These are phyloP conservation scores for Plebejus argus DNA, from an alignment of 2,888 invertebrate genomes.

Conservation along the genomic window DNA sequence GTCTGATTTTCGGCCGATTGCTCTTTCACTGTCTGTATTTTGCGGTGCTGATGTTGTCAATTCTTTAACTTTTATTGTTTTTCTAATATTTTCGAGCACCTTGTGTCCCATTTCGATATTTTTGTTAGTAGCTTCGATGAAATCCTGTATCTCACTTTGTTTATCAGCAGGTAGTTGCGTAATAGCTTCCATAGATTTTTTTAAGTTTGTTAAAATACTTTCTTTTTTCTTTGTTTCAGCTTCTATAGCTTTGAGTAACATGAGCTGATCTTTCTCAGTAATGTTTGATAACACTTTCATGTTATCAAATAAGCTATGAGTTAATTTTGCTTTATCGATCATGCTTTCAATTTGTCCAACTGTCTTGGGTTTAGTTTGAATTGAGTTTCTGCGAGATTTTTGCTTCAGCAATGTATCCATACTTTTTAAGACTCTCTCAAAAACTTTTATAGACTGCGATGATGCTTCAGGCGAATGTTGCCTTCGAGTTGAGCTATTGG, in stretches of 20 bases:
- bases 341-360: slow-evolving; percentile 52
- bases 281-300: slow-evolving; percentile 50
- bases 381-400: slow-evolving; percentile 51
- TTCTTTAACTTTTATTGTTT: slow-evolving; percentile 32
- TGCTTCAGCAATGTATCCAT: slow-evolving; percentile 47
- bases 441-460: slow-evolving; percentile 62
- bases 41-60: slow-evolving; percentile 12
- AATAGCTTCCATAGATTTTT: slow-evolving; percentile 44
- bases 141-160: slow-evolving; percentile 51
- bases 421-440: slow-evolving; percentile 63
- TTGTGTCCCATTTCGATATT: slow-evolving; percentile 54
- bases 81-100: slow-evolving; percentile 48
- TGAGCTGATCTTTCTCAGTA: slow-evolving; percentile 52
- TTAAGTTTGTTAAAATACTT: slow-evolving; percentile 51
- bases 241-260: slow-evolving; percentile 58
- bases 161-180: slow-evolving; percentile 47
- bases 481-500: slow-evolving; percentile 49
- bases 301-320: slow-evolving; percentile 55
- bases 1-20: slow-evolving; percentile 31
- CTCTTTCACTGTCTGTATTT: slow-evolving; percentile 25
- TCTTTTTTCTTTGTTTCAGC: slow-evolving; percentile 53
- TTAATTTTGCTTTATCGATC: slow-evolving; percentile 52
- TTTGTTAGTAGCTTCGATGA: slow-evolving; percentile 51
- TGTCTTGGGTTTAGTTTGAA: slow-evolving; percentile 47
- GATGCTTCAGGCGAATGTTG: slow-evolving; percentile 41